Evolutionary conservation across 2,113 vertebrate genomes (phyloP).

Genomic region (Gallinago paraguaiae): DNA sequence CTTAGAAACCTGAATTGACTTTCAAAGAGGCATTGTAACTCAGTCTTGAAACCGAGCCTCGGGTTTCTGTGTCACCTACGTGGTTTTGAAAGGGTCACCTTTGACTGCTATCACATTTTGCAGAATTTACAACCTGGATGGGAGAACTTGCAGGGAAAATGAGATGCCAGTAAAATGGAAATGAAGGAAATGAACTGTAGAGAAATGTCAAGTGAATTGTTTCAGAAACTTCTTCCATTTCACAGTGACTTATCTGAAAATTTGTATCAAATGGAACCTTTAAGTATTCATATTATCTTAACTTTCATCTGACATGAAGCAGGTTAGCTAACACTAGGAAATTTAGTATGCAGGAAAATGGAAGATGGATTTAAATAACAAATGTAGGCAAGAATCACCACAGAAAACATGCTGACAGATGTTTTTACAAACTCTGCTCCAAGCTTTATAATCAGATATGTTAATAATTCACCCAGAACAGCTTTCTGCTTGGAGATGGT

Average conservation of each 20-base stretch:
- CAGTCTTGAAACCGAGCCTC: background rate
- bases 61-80: background rate
- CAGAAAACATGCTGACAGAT: background rate
- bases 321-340: background rate
- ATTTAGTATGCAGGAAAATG: background rate
- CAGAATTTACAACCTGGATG: background rate
- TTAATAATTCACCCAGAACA: background rate
- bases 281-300: background rate
- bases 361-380: background rate
- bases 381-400: background rate
- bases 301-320: background rate
- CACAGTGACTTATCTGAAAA: background rate
- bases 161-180: background rate
- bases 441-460: background rate
- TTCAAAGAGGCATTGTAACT: background rate
- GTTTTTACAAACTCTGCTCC: background rate
- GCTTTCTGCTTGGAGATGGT: background rate
- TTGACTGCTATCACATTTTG: background rate
- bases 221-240: background rate
- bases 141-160: background rate
- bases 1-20: background rate
- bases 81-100: background rate
- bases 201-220: constrained; percentile 14
- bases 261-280: background rate
- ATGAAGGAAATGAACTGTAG: background rate